Evolutionary conservation across 2,113 vertebrate species (phyloP), one percentile per base, ranked within the genome.

Genomic region (Egretta garzetta): DNA sequence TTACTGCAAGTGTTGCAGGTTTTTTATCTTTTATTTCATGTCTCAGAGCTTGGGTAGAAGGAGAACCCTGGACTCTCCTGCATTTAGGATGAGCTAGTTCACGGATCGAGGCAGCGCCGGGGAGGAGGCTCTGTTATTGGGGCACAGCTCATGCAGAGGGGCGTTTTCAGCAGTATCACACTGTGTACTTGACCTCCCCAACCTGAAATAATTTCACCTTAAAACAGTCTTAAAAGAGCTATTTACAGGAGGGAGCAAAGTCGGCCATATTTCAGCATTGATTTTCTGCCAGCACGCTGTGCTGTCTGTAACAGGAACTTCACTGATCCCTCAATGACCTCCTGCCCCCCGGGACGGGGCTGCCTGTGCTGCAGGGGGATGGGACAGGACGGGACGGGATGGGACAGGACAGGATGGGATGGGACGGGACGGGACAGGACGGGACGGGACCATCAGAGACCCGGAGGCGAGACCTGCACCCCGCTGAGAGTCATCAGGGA

Each of bases 181-280:
- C 22, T 45, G 91, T 37, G 77, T 62, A 50, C 89, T 95, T 94
- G 90, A 73, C 93, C 96, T 80, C 33, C 10, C 37, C 52, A 86
- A 68, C 90, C 96, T 94, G 70, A 89, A 92, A 98, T 97, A 96
- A 97, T 97, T 94, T 72, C 93, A 82, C 93, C 96, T 95, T 93
- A 86, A 93, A 97, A 88, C 92, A 93, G 87, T 80, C 82, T 90
- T 95, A 82, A 85, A 95, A 90, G 77, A 92, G 84, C 67, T 80
- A 50, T 94, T 96, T 91, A 88, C 88, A 67, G 77, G 55, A 84
- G 52, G 80, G 35, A 68, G 88, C 30, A 32, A 63, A 76, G 83
- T 90, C 45, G 64, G 81, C 76, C 90, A 6, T 90, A 91, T 82
- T 89, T 96, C 96, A 92, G 79, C 92, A 95, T 79, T 43, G 97